These are phyloP conservation scores for Gari tellinella DNA, from an alignment of 2,888 invertebrate species.

Conservation along the genomic window DNA sequence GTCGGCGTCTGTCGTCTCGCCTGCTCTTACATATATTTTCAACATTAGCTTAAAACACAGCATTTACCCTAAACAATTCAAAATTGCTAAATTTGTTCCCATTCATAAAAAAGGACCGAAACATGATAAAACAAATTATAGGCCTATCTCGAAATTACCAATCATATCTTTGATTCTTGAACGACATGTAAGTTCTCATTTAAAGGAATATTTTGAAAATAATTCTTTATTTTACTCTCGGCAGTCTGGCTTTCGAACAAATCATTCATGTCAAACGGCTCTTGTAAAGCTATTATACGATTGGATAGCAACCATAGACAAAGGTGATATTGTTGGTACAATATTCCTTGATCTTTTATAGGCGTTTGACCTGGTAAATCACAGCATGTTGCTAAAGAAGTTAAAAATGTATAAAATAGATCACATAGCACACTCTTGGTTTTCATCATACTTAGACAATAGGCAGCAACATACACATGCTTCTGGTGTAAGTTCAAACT, in stretches of 20 bases:
- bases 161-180: not conserved
- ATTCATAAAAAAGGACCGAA: constrained; percentile 1
- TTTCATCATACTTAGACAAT: no score
- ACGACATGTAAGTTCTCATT: no score
- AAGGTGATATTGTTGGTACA: not conserved
- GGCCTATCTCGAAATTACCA: constrained; percentile 5
- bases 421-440: no score
- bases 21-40: not conserved
- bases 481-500: no score
- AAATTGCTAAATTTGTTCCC: constrained; percentile 2
- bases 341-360: not conserved
- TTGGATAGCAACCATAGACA: not conserved
- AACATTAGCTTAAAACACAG: no score
- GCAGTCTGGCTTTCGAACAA: constrained; percentile 6
- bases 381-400: no score
- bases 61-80: no score
- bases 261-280: constrained; percentile 12
- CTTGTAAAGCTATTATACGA: not conserved
- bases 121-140: constrained; percentile 2
- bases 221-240: not conserved
- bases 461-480: no score
- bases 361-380: not conserved
- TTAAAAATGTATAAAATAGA: no score
- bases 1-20: not conserved
- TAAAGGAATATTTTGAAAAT: not conserved